Percentiles rank a stretch among this genome's conserved stretches.
Conservation (phyloP, 2,113 vertebrate species). For the Mystacornis crossleyi region DNA sequence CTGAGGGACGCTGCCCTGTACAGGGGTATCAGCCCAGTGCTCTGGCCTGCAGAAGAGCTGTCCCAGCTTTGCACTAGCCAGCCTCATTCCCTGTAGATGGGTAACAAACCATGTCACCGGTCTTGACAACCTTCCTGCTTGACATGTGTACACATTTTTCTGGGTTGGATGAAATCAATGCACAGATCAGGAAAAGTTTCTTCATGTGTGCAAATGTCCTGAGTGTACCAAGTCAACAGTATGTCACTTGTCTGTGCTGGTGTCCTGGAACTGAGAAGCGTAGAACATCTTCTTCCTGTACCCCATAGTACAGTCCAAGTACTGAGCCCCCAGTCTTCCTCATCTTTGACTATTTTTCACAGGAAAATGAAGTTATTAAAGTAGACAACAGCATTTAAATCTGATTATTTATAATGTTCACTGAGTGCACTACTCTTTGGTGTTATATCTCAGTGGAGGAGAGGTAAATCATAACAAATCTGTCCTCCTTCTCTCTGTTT, state of each 20-base stretch:
- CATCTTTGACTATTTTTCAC: background rate
- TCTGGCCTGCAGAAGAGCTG: background rate
- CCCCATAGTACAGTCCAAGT: background rate
- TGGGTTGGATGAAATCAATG: background rate
- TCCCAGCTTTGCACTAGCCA: background rate
- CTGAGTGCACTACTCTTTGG: background rate
- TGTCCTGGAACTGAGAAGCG: background rate
- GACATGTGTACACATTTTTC: background rate
- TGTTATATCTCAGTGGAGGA: background rate
- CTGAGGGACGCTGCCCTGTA: too few relatives aligned
- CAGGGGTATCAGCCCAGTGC: background rate
- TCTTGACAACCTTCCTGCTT: background rate
- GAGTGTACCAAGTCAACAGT: background rate
- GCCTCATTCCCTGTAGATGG: background rate
- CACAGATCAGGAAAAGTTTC: background rate
- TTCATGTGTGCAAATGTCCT: fast-evolving
- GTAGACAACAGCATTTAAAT: background rate
- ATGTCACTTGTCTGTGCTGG: background rate
- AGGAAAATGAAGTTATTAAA: background rate
- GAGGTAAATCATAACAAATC: background rate
- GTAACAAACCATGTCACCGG: background rate
- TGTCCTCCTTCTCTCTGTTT: background rate
- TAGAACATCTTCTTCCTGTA: background rate
- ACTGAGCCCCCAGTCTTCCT: background rate
- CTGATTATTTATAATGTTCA: background rate